Conservation (phyloP, 2,888 invertebrate genomes). For the Rhamnusium bicolor region DNA sequence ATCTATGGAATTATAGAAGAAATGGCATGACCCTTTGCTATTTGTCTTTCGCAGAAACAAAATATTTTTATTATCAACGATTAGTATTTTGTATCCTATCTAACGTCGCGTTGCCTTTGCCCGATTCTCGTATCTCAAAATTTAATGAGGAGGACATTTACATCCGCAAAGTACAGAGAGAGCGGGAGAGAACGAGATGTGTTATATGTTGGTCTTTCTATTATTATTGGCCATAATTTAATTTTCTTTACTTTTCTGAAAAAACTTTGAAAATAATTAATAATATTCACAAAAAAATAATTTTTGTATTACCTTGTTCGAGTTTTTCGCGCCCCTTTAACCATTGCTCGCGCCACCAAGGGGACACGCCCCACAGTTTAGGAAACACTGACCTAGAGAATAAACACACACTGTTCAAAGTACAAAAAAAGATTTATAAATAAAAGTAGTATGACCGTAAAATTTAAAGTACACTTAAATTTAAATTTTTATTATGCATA, state of each 20-base stretch:
- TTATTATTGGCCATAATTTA: not conserved
- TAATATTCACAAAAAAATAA: not conserved
- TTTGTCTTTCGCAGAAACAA: too few relatives aligned
- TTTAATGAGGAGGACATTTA: too few relatives aligned
- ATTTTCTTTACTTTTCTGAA: not conserved
- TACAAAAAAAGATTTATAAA: not conserved
- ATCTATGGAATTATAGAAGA: too few relatives aligned
- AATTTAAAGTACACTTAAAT: not conserved
- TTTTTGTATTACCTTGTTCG: constrained; percentile 2
- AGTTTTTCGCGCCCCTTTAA: constrained; percentile 8
- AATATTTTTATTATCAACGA: too few relatives aligned
- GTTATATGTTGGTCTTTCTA: too few relatives aligned
- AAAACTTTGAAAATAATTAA: not conserved
- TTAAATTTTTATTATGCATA: not conserved
- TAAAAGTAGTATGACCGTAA: not conserved
- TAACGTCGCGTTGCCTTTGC: too few relatives aligned
- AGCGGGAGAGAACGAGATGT: too few relatives aligned
- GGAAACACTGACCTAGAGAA: constrained; percentile 1
- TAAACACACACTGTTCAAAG: constrained; percentile 4
- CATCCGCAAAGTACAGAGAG: too few relatives aligned
- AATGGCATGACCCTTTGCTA: too few relatives aligned
- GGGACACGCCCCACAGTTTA: not conserved
- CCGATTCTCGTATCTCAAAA: too few relatives aligned
- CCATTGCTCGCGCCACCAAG: not conserved
- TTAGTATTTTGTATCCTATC: too few relatives aligned